phyloP scores from a whole-genome alignment of 2,113 vertebrate species.

The Empidonax traillii region DNA sequence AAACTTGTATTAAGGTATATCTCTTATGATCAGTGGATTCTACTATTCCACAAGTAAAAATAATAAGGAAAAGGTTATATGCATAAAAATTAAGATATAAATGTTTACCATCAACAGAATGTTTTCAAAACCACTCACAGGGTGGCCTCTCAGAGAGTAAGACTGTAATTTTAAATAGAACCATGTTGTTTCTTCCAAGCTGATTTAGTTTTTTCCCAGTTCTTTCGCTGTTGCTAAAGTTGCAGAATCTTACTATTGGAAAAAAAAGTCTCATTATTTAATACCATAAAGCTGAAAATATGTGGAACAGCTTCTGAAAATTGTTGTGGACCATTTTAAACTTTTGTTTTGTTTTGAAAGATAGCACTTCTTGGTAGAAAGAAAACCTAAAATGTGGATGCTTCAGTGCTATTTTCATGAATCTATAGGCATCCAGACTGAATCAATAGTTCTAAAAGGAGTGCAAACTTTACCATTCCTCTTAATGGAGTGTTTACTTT shows the following conservation, averaged over 20 bases:
- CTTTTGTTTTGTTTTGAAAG: background rate
- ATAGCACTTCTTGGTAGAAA: background rate
- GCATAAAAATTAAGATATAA: background rate
- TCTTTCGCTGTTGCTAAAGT: background rate
- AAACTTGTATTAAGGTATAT: background rate
- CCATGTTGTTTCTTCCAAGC: background rate
- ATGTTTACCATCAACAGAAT: background rate
- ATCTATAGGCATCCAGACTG: background rate
- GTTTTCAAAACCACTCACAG: background rate
- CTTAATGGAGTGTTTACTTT: slow-evolving; percentile 21
- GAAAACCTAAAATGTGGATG: background rate
- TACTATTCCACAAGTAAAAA: background rate
- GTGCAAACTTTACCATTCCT: background rate
- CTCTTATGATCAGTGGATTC: background rate
- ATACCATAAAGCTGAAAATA: background rate
- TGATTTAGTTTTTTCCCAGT: background rate
- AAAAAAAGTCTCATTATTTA: background rate
- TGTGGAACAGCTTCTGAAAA: background rate
- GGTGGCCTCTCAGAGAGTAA: background rate
- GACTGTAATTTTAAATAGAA: background rate
- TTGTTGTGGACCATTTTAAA: background rate
- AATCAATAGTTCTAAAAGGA: slow-evolving; percentile 29
- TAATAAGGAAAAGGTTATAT: background rate
- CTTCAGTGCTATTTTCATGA: background rate
- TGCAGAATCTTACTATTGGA: background rate